These are phyloP conservation scores for Alouatta palliata DNA, from an alignment of 2,113 vertebrate species.

Conservation along the genomic window DNA sequence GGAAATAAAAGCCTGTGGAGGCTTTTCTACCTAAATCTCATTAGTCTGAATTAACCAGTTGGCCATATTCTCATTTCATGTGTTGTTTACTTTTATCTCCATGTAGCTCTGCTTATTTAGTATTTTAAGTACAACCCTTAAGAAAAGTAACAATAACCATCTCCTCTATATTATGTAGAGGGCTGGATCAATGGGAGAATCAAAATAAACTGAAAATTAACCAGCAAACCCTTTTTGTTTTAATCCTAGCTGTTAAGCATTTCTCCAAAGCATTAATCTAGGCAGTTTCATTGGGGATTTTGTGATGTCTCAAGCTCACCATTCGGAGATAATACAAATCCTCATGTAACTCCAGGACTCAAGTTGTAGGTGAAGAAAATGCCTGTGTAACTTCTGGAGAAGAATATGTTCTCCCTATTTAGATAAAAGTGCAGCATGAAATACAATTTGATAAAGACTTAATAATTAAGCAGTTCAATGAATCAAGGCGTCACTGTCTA, in stretches of 20 bases:
- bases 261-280: slow-evolving; percentile 6
- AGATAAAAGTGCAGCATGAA: neutral
- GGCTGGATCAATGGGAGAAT: neutral
- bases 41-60: neutral
- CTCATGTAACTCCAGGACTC: neutral
- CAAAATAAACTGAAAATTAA: neutral
- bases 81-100: neutral
- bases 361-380: neutral
- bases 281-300: neutral
- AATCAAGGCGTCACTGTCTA: neutral
- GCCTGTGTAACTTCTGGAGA: neutral
- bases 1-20: neutral
- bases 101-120: neutral
- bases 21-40: neutral
- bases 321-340: neutral
- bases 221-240: neutral
- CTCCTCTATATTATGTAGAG: neutral
- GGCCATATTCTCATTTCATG: neutral
- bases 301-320: neutral
- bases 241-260: neutral
- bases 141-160: neutral
- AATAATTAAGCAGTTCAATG: neutral
- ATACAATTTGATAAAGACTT: neutral
- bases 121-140: slow-evolving; percentile 1
- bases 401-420: neutral